Evolutionary conservation across 2,888 invertebrate genomes (phyloP), one percentile per base, ranked within the genome.

Genomic region (Ganaspis brasiliensis): DNA sequence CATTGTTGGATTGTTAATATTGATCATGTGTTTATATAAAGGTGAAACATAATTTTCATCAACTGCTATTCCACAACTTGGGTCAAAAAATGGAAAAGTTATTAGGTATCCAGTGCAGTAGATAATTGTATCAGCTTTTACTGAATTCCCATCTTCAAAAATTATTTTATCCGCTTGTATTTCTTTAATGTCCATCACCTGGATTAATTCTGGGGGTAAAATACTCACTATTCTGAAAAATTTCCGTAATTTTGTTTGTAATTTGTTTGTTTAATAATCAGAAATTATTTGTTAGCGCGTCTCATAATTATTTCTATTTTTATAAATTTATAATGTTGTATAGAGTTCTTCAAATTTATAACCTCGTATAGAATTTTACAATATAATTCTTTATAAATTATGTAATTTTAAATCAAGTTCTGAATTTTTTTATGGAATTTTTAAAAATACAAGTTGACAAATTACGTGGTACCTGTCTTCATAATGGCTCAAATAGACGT

Each of bases 91-190:
- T 0, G 95, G 95, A 86, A 95, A 96, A 79, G 92, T 93, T 89
- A 94, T 96, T 75, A 93, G 92, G 89, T 96, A 97, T 0, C 97
- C 97, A 87, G 97, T 97, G 87, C 96, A 96, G 87, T 94, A 94
- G 81, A 97, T 92, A 21, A 96, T 92, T 19, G 93, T 93, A 86
- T 97, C 96, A 14, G 94, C 92, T 10, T 92, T 92, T 81, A 94
- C 93, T 77, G 91, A 92, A 0, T 93, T 93, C 24, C 93, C 94
- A 87, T 96, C 95, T 45, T 92, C 88, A 82, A 96, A 94, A 26
- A 92, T 81, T 8, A 94, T 94, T 1, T 92, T 93, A 31, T 92
- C 92, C 0, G 91, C 85, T 0, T 92, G 91, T 71, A 94, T 92
- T 55, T 90, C 87, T 75, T 91, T 90, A 1, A 95, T 92, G 31